Base-by-base conservation (phyloP, 1,140 invertebrate species). In the Plectrocnemia conspersa region DNA sequence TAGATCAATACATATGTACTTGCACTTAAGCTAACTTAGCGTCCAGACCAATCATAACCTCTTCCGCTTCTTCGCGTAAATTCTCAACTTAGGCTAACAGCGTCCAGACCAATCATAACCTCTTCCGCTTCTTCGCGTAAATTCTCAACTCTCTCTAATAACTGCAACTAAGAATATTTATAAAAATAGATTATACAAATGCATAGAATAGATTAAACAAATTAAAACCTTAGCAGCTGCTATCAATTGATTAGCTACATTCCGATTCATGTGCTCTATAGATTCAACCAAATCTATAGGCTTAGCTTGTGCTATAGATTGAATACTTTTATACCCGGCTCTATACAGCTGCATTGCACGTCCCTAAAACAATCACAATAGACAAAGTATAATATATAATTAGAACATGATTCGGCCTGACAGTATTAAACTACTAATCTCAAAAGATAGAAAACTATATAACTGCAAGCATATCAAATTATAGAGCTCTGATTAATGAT, bases 261-360 rank as follows among this genome's bases (percentile, higher is more conserved):
- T 82, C 13, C 73, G 68, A 0, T 83, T 79, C 64, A 95, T 77
- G 66, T 89, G 84, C 46, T 85, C 76, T 6, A 95, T 77, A 54
- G 72, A 69, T 35, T 79, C 68, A 0, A 82, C 72, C 35, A 94
- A 72, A 11, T 81, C 72, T 5, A 78, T 71, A 0, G 82, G 77
- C 16, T 82, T 73, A 2, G 85, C 83, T 59, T 80, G 81, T 11
- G 91, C 91, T 44, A 96, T 76, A 44, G 80, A 81, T 59, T 84
- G 79, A 6, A 95, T 68, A 3, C 81, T 82, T 68, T 81, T 85
- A 68, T 79, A 95, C 0, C 93, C 93, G 16, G 88, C 88, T 60
- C 82, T 81, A 66, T 82, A 87, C 4, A 97, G 70, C 67, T 93
- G 89, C 50, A 81, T 80, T 0, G 93, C 93, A 58, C 92, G 78